Conservation (phyloP, 2,113 vertebrate species). For the Dendropsophus ebraccatus region DNA sequence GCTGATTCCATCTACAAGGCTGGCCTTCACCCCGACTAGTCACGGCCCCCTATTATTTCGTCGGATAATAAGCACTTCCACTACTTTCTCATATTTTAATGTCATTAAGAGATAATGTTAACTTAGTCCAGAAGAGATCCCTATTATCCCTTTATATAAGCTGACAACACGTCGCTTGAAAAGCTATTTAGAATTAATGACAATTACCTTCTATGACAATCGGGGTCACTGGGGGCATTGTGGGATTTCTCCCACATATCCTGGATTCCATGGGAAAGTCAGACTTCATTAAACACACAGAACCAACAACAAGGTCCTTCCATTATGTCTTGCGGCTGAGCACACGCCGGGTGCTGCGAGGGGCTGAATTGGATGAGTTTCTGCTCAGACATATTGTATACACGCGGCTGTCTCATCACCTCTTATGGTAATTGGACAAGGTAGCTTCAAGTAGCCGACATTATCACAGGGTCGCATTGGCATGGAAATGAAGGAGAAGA, state of each 20-base stretch:
- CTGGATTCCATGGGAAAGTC: conserved; percentile 43
- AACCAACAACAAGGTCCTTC: conserved; percentile 12
- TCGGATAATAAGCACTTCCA: conserved; percentile 18
- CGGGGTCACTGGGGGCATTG: conserved; percentile 4
- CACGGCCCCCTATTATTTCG: background rate
- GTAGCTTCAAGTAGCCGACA: conserved; percentile 30
- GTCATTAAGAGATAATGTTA: conserved; percentile 4
- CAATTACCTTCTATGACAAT: conserved; percentile 28
- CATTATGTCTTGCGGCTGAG: background rate
- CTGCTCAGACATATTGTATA: conserved; percentile 35
- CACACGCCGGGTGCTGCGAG: background rate
- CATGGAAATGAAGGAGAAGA: conserved; percentile 20
- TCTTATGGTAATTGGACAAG: conserved; percentile 47
- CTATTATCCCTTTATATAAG: background rate
- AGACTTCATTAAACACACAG: conserved; percentile 36
- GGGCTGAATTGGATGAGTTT: conserved; percentile 29
- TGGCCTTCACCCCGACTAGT: background rate
- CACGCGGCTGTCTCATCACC: conserved; percentile 27
- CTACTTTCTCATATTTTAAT: background rate
- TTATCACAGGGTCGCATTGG: conserved; percentile 12
- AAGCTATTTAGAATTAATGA: conserved; percentile 19
- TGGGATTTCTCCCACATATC: conserved; percentile 36
- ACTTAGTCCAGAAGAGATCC: background rate
- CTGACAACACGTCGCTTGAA: background rate
- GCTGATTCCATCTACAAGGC: background rate